Conservation (phyloP, 2,797 vertebrate genomes). For the Thunnus albacares region DNA sequence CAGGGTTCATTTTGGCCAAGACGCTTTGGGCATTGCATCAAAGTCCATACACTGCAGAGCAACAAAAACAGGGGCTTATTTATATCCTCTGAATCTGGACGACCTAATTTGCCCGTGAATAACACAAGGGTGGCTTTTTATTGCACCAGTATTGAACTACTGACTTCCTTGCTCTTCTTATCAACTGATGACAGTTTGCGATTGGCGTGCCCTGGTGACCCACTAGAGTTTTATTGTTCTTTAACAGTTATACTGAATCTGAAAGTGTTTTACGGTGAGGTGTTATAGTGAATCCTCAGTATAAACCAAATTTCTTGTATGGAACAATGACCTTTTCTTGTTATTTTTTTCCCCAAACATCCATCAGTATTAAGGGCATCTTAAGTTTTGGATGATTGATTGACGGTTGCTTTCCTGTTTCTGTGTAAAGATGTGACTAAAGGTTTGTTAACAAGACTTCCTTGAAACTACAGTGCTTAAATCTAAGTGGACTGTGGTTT, state of each 20-base stretch:
- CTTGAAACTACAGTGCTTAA: neutral
- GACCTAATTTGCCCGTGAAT: neutral
- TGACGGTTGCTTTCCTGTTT: neutral
- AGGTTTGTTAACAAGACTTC: neutral
- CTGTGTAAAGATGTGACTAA: too few relatives aligned
- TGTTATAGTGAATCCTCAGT: neutral
- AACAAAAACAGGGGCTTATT: slow-evolving; percentile 12
- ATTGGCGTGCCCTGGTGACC: neutral
- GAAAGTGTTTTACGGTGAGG: neutral
- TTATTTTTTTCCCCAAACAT: neutral
- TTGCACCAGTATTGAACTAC: neutral
- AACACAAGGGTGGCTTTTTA: neutral
- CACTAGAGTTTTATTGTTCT: neutral
- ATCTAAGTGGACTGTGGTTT: neutral
- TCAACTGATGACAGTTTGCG: neutral
- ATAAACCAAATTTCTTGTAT: neutral
- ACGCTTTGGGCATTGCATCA: slow-evolving; percentile 2
- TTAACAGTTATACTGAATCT: neutral
- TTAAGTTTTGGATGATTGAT: neutral
- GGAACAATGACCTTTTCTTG: neutral
- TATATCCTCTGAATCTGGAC: neutral
- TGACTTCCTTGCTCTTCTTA: neutral
- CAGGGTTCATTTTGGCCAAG: neutral
- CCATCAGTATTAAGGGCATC: too few relatives aligned
- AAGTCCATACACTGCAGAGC: neutral